Conservation (phyloP, 2,113 vertebrate species). For the Heptranchias perlo region DNA sequence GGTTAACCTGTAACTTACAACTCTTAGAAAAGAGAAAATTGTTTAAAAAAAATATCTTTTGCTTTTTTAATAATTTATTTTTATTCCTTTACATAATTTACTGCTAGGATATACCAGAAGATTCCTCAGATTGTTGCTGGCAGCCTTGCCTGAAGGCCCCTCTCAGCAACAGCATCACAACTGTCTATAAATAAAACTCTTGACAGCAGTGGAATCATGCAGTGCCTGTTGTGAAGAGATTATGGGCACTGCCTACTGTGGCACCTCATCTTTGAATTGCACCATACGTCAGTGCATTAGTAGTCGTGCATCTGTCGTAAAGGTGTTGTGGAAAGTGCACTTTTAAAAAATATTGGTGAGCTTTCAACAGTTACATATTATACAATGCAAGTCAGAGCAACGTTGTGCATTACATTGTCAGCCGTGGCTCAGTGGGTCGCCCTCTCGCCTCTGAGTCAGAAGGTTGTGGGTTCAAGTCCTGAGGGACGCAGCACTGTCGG, state of each 20-base stretch:
- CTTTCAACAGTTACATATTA: neutral
- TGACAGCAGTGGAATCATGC: neutral
- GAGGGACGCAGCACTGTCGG: too few relatives aligned
- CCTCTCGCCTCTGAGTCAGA: too few relatives aligned
- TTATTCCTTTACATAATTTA: neutral
- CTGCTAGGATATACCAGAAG: neutral
- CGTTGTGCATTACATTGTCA: neutral
- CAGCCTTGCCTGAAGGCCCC: neutral
- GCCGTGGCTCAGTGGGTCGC: too few relatives aligned
- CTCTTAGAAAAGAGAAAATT: neutral
- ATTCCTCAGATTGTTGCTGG: neutral
- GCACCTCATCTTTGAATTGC: neutral
- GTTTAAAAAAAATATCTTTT: neutral
- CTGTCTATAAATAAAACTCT: neutral
- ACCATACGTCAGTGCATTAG: too few relatives aligned
- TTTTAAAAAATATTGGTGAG: neutral
- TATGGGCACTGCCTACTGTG: too few relatives aligned
- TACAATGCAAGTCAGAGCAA: too few relatives aligned
- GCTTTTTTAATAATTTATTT: neutral
- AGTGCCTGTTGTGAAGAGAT: neutral
- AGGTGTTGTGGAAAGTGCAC: neutral
- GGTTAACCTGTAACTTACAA: neutral
- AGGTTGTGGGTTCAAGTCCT: too few relatives aligned
- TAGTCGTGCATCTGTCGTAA: neutral
- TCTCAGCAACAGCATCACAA: neutral